Evolutionary conservation across 1,140 invertebrate species (phyloP).

Genomic region (Drosophila simulans): DNA sequence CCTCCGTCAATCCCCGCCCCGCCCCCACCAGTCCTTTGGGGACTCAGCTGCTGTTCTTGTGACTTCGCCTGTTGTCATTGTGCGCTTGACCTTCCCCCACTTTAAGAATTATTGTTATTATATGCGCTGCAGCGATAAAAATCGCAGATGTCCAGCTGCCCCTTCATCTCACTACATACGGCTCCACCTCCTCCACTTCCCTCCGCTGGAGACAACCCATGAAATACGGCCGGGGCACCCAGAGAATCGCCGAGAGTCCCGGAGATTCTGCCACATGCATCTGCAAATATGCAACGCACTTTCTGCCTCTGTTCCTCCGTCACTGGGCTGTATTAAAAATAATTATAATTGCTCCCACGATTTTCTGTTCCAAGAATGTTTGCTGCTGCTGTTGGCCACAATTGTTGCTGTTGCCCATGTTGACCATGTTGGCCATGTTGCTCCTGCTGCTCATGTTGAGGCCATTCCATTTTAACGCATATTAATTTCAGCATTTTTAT

Average conservation of each 20-base stretch:
- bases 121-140: constrained; percentile 82
- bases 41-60: constrained; percentile 74
- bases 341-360: constrained; percentile 83
- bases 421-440: constrained; percentile 25
- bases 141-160: constrained; percentile 77
- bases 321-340: constrained; percentile 78
- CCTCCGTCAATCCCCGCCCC: neutral
- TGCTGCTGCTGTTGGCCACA: constrained; percentile 50
- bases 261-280: constrained; percentile 30
- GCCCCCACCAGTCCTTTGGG: constrained; percentile 4
- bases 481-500: constrained; percentile 84
- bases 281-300: constrained; percentile 60
- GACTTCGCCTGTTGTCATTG: constrained; percentile 72
- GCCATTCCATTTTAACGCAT: constrained; percentile 83
- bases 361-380: constrained; percentile 77
- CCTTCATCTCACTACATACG: neutral
- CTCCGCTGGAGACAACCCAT: constrained; percentile 70
- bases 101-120: constrained; percentile 84
- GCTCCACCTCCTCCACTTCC: constrained; percentile 11
- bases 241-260: constrained; percentile 34
- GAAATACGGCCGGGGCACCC: constrained; percentile 74
- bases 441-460: constrained; percentile 54
- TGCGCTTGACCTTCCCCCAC: constrained; percentile 82
- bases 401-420: constrained; percentile 43
- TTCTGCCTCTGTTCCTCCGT: constrained; percentile 13